Percentiles rank a stretch among this genome's conserved stretches.
Evolutionary conservation across 2,113 vertebrate species (phyloP).

Genomic region (Gopherus flavomarginatus): DNA sequence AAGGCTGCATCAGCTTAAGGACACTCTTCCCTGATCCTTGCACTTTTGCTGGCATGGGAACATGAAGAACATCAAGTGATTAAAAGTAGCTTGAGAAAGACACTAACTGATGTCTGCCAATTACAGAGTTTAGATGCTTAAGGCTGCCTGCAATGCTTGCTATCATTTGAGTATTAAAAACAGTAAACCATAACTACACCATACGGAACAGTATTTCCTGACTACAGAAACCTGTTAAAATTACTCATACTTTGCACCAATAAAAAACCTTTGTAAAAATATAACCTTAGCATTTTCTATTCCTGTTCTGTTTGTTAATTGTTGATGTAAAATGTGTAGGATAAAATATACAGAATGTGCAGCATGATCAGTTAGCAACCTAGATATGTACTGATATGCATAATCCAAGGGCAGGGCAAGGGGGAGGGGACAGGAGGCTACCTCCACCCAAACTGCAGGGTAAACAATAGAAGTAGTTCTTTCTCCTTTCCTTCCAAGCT

Average conservation of each 20-base stretch:
- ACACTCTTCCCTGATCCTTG: neutral
- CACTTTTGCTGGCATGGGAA: neutral
- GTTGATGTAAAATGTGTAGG: neutral
- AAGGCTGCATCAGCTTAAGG: neutral
- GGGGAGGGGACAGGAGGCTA: neutral
- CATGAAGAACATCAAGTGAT: neutral
- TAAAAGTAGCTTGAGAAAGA: neutral
- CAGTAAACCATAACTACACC: neutral
- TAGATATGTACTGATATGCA: neutral
- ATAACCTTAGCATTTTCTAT: neutral
- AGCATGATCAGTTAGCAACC: neutral
- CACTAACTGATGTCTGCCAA: neutral
- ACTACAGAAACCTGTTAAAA: neutral
- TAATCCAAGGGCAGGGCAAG: neutral
- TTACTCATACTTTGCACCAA: neutral
- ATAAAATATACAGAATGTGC: neutral
- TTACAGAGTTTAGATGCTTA: neutral
- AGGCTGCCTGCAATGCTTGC: neutral
- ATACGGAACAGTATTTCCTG: neutral
- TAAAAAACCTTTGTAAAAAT: neutral
- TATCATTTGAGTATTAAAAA: neutral
- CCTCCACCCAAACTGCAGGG: neutral
- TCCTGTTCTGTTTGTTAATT: neutral
- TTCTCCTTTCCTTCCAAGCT: neutral
- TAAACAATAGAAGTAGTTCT: neutral